Conservation (phyloP, 2,113 vertebrate genomes). For the Chaenogobius annularis region DNA sequence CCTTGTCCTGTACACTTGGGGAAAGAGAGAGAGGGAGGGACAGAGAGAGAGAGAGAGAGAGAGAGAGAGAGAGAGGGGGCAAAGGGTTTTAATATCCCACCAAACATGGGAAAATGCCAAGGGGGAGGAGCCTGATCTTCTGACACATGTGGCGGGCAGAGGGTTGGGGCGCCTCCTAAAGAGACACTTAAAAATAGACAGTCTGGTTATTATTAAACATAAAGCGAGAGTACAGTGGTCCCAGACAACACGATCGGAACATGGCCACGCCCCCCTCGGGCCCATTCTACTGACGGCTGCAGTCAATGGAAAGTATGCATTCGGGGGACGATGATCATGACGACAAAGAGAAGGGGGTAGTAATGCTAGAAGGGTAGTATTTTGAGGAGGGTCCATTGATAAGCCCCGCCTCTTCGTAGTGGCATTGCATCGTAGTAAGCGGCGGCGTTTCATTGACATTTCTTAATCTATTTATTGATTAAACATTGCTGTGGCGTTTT, state of each 20-base stretch:
- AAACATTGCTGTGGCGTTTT: too few species aligned
- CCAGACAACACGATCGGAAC: constrained; percentile 23
- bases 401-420: too few species aligned
- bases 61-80: neutral
- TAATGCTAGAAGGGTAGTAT: too few species aligned
- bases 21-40: neutral
- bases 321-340: neutral
- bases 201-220: constrained; percentile 70
- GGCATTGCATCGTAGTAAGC: too few species aligned
- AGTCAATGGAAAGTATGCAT: neutral
- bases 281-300: neutral
- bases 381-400: too few species aligned
- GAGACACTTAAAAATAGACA: constrained; percentile 69
- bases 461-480: too few species aligned
- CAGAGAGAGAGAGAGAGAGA: neutral
- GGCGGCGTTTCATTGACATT: too few species aligned
- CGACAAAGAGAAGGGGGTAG: neutral
- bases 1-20: constrained; percentile 3
- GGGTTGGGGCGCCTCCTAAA: constrained; percentile 50
- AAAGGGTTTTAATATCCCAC: constrained; percentile 51
- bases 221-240: constrained; percentile 26
- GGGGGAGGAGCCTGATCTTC: constrained; percentile 32
- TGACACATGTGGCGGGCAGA: constrained; percentile 41
- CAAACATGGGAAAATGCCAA: constrained; percentile 69
- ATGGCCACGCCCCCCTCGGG: constrained; percentile 8